Evolutionary conservation across 2,888 invertebrate genomes (phyloP).

Genomic region (Octonoba sinensis): DNA sequence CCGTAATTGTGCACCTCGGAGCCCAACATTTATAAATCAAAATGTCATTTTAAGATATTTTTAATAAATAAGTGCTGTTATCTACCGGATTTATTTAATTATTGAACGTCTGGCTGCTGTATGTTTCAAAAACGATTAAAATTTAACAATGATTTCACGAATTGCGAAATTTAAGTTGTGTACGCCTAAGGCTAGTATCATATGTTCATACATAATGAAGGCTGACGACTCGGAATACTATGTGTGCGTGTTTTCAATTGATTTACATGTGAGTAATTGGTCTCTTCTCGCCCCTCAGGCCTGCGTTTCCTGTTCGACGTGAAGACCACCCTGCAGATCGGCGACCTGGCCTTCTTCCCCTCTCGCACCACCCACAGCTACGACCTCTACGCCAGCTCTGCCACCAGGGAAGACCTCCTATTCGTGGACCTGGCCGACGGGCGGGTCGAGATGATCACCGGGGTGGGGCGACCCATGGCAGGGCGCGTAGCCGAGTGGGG

Average conservation of each 20-base stretch:
- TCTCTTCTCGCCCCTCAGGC: constrained; percentile 73
- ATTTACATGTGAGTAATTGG: neutral
- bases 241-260: neutral
- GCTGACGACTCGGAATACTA: too few relatives aligned
- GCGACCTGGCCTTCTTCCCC: constrained; percentile 81
- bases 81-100: too few relatives aligned
- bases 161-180: too few relatives aligned
- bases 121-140: too few relatives aligned
- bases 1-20: too few relatives aligned
- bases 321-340: constrained; percentile 81
- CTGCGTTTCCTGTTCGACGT: constrained; percentile 81
- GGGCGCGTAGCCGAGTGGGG: constrained; percentile 73
- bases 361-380: constrained; percentile 81
- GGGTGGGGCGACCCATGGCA: constrained; percentile 74
- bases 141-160: too few relatives aligned
- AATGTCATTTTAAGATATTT: too few relatives aligned
- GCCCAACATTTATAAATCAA: too few relatives aligned
- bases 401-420: constrained; percentile 80
- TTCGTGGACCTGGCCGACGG: constrained; percentile 80
- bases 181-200: too few relatives aligned
- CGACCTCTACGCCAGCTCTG: constrained; percentile 81
- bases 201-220: too few relatives aligned
- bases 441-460: constrained; percentile 83
- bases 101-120: too few relatives aligned
- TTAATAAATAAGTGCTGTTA: too few relatives aligned